Evolutionary conservation across 2,888 invertebrate species (phyloP).

Genomic region (Neoscelio sp.): DNA sequence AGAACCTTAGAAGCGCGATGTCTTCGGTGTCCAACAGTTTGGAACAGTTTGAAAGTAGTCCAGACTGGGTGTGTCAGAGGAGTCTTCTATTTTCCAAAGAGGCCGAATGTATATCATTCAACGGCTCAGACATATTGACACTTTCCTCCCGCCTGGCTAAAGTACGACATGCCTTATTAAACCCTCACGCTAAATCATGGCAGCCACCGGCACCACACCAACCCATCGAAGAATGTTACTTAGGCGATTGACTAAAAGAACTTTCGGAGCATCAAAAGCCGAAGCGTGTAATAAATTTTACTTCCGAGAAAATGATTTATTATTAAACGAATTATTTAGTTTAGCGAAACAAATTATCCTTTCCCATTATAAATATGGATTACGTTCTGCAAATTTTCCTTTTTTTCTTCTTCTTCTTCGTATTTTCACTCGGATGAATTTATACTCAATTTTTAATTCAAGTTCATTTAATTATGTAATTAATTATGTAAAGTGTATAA

Average conservation of each 20-base stretch:
- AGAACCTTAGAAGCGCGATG: slow-evolving; percentile 16
- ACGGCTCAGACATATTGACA: slow-evolving; percentile 80
- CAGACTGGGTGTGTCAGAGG: slow-evolving; percentile 62
- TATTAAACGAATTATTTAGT: slow-evolving; percentile 50
- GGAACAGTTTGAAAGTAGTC: slow-evolving; percentile 55
- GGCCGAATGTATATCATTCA: slow-evolving; percentile 81
- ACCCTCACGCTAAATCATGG: slow-evolving; percentile 80
- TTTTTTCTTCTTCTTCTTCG: background rate
- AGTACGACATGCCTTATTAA: slow-evolving; percentile 80
- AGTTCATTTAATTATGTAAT: slow-evolving; percentile 31
- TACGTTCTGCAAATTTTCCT: background rate
- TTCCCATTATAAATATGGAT: slow-evolving; percentile 7
- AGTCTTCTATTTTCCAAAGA: slow-evolving; percentile 77
- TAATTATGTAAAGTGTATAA: slow-evolving; percentile 2
- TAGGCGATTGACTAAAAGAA: slow-evolving; percentile 67
- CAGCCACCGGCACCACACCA: slow-evolving; percentile 72
- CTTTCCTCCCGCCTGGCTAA: slow-evolving; percentile 75
- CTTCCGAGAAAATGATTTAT: slow-evolving; percentile 59
- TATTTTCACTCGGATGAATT: background rate
- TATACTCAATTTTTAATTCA: slow-evolving; percentile 26
- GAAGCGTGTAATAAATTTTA: slow-evolving; percentile 55
- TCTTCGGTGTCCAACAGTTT: slow-evolving; percentile 49
- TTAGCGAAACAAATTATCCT: slow-evolving; percentile 41
- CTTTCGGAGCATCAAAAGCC: slow-evolving; percentile 64
- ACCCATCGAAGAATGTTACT: slow-evolving; percentile 65